Conservation (phyloP, 2,113 vertebrate species). For the Brachypodius melanocephalos region DNA sequence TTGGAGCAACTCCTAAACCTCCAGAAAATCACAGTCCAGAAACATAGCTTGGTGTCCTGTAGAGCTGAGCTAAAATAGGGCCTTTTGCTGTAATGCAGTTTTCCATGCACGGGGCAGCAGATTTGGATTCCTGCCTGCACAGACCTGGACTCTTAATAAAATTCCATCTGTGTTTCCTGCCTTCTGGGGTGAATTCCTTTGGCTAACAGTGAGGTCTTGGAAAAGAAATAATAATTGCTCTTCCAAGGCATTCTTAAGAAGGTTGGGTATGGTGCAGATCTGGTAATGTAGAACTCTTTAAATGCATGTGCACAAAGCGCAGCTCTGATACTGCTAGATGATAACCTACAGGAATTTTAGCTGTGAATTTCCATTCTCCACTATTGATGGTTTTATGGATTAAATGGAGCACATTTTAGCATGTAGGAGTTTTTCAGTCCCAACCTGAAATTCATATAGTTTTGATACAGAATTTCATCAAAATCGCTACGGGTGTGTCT, state of each 20-base stretch:
- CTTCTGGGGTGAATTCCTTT: not conserved
- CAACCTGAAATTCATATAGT: not conserved
- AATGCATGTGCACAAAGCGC: not conserved
- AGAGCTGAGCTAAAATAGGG: not conserved
- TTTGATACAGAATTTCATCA: not conserved
- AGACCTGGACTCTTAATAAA: conserved; percentile 21
- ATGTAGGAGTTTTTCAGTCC: not conserved
- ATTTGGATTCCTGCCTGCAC: not conserved
- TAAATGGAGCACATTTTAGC: not conserved
- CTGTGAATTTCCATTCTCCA: not conserved
- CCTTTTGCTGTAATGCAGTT: not conserved
- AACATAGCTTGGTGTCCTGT: not conserved
- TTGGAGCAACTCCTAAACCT: not conserved
- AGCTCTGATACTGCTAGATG: not conserved
- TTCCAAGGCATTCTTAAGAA: not conserved
- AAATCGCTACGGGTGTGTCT: not conserved
- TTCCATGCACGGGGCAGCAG: not conserved
- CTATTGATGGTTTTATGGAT: not conserved
- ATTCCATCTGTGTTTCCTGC: conserved; percentile 55
- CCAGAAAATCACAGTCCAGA: not conserved
- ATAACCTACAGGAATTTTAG: not conserved
- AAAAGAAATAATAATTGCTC: not conserved
- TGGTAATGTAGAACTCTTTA: not conserved
- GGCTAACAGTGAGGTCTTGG: conserved; percentile 6
- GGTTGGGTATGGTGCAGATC: not conserved